These are phyloP conservation scores for Ferrisia virgata DNA, from an alignment of 2,888 invertebrate species.

Conservation along the genomic window DNA sequence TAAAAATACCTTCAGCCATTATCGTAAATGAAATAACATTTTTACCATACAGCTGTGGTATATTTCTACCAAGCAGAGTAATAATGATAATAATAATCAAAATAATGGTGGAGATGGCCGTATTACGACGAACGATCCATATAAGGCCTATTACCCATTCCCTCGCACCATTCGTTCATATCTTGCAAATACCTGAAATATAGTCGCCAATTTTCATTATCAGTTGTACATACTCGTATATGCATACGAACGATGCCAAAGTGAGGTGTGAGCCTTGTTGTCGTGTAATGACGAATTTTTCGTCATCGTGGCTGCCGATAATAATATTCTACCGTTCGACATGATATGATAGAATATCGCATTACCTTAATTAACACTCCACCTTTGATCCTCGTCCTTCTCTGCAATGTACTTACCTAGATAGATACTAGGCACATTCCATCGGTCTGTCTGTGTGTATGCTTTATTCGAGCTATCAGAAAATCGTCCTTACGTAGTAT, in stretches of 20 bases:
- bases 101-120: too few species aligned
- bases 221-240: too few species aligned
- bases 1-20: conserved; percentile 22
- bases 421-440: too few species aligned
- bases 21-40: background rate
- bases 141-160: background rate
- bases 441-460: too few species aligned
- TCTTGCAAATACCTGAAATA: background rate
- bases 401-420: too few species aligned
- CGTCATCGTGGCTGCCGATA: background rate
- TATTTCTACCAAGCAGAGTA: background rate
- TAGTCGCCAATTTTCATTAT: background rate
- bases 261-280: too few species aligned
- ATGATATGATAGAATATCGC: background rate
- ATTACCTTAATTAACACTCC: conserved; percentile 35
- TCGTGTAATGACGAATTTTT: background rate
- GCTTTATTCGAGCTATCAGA: too few species aligned
- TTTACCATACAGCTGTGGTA: too few species aligned
- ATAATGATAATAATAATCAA: too few species aligned
- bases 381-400: background rate
- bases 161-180: too few species aligned
- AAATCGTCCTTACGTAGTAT: too few species aligned
- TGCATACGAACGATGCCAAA: background rate
- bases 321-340: background rate
- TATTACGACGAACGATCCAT: too few species aligned